These are phyloP conservation scores for Hemiscyllium ocellatum DNA, from an alignment of 2,113 vertebrate species.

Conservation along the genomic window DNA sequence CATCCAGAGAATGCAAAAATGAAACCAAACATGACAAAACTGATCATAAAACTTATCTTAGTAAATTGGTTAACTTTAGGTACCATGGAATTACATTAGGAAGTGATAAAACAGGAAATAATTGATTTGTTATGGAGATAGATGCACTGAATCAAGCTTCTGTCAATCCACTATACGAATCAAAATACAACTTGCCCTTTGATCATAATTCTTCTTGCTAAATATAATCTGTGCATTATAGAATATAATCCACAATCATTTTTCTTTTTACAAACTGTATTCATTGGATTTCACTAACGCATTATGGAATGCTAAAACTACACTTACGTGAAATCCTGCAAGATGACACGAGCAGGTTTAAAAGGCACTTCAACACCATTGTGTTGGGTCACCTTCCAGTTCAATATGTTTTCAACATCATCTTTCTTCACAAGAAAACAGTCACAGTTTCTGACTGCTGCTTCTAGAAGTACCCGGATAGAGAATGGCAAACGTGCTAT, in stretches of 20 bases:
- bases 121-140: background rate
- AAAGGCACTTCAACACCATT: slow-evolving; percentile 87
- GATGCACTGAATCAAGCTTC: background rate
- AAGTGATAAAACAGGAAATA: background rate
- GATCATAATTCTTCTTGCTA: background rate
- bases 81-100: background rate
- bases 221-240: background rate
- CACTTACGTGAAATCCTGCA: slow-evolving; percentile 94
- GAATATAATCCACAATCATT: background rate
- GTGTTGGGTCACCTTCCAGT: slow-evolving; percentile 78
- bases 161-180: background rate
- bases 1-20: background rate
- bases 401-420: slow-evolving; percentile 87
- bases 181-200: background rate
- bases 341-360: slow-evolving; percentile 86
- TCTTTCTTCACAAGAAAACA: slow-evolving; percentile 79
- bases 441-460: slow-evolving; percentile 87
- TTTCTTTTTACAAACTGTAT: background rate
- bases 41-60: background rate
- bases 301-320: background rate
- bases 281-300: too few relatives aligned
- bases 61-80: background rate
- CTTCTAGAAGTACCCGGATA: slow-evolving; percentile 83
- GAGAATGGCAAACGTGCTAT: slow-evolving; percentile 80
- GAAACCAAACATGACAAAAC: background rate